A percentile compares a stretch with the other conserved stretches of the same genome.
These are phyloP conservation scores for Malurus elegans DNA, from an alignment of 2,113 vertebrate species.

Conservation along the genomic window DNA sequence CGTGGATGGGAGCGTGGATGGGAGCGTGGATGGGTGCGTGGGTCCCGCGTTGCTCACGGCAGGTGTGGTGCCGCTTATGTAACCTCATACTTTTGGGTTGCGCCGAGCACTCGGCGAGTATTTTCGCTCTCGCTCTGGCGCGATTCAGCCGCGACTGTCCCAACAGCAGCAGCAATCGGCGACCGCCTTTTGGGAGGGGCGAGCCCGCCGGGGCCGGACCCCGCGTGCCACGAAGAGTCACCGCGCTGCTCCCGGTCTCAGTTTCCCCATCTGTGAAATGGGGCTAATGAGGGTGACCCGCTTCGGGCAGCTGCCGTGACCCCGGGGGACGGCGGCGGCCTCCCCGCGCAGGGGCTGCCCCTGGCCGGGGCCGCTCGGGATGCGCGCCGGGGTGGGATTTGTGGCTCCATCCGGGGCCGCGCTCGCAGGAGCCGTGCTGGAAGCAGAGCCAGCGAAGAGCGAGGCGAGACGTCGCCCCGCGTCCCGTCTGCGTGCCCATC, in stretches of 20 bases:
- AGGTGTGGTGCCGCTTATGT: slow-evolving; percentile 46
- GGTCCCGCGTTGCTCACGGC: slow-evolving; percentile 25
- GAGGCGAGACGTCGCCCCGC: not conserved
- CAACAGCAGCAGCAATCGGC: not conserved
- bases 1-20: not conserved
- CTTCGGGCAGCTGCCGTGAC: not conserved
- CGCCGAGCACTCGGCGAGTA: not conserved
- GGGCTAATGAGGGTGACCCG: slow-evolving; percentile 18
- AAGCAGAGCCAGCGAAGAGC: not conserved
- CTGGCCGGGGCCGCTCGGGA: fast-evolving
- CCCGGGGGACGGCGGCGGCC: not conserved
- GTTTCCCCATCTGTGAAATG: slow-evolving; percentile 41
- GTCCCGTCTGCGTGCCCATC: not conserved
- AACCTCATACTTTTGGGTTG: slow-evolving; percentile 31
- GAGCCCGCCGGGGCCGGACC: not conserved
- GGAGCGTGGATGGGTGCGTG: not conserved
- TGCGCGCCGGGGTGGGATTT: not conserved
- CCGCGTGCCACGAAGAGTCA: not conserved
- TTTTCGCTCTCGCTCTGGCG: not conserved
- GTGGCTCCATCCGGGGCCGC: not conserved
- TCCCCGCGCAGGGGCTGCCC: not conserved
- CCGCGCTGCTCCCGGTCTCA: not conserved
- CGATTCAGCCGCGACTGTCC: not conserved
- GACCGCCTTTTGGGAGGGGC: slow-evolving; percentile 10
- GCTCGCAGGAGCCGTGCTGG: not conserved